These are phyloP conservation scores for Bombus sylvicola DNA, from an alignment of 1,140 invertebrate species.

Conservation along the genomic window DNA sequence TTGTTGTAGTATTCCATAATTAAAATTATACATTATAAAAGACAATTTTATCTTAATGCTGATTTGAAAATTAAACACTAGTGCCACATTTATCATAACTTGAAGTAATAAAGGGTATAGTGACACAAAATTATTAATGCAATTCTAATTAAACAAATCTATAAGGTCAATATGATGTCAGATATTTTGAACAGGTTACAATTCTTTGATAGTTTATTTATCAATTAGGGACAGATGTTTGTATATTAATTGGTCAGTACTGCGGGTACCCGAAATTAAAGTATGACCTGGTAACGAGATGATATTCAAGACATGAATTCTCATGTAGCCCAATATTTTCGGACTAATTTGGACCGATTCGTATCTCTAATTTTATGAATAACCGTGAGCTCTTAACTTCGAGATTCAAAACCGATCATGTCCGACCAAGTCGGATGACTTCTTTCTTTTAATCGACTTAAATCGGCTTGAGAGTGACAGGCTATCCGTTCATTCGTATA, in stretches of 20 bases:
- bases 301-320: background rate
- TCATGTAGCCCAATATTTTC: background rate
- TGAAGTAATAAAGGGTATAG: background rate
- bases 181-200: background rate
- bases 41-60: background rate
- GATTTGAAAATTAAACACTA: background rate
- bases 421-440: too few species aligned
- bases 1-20: constrained; percentile 27
- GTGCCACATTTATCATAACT: background rate
- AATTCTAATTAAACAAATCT: background rate
- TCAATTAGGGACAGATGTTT: background rate
- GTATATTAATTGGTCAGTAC: background rate
- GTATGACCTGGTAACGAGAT: background rate
- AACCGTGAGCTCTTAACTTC: background rate
- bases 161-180: background rate
- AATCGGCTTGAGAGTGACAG: too few species aligned
- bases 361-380: background rate
- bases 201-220: background rate
- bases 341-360: background rate
- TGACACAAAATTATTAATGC: constrained; percentile 3
- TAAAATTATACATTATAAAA: background rate
- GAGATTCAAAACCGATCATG: too few species aligned
- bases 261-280: background rate
- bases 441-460: too few species aligned
- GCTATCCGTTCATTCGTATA: too few species aligned